phyloP scores from a whole-genome alignment of 2,113 vertebrate genomes.

The Progne subis region DNA sequence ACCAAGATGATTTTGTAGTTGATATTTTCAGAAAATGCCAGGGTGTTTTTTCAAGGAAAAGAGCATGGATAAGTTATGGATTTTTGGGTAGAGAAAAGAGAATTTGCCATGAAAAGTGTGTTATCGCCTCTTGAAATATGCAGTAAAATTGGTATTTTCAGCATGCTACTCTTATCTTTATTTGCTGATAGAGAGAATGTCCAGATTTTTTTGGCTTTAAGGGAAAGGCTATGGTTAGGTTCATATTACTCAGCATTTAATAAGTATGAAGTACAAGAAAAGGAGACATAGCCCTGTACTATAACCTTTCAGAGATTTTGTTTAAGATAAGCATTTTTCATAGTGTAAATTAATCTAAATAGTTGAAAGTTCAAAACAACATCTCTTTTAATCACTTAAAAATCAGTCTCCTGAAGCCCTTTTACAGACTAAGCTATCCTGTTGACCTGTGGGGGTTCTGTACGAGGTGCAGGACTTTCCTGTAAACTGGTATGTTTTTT shows the following conservation, averaged over 20 bases:
- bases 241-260: slow-evolving; percentile 61
- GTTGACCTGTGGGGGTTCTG: neutral
- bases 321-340: slow-evolving; percentile 5
- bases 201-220: slow-evolving; percentile 75
- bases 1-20: slow-evolving; percentile 32
- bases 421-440: neutral
- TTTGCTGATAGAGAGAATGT: slow-evolving; percentile 80
- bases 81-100: slow-evolving; percentile 58
- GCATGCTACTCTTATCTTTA: slow-evolving; percentile 82
- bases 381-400: neutral
- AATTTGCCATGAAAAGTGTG: slow-evolving; percentile 62
- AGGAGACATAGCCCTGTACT: neutral
- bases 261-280: neutral
- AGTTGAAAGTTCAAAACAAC: neutral
- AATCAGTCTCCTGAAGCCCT: neutral
- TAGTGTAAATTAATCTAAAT: neutral
- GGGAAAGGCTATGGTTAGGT: slow-evolving; percentile 50
- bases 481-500: neutral
- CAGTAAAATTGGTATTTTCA: slow-evolving; percentile 77
- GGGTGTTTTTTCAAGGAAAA: slow-evolving; percentile 17
- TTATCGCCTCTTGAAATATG: slow-evolving; percentile 73
- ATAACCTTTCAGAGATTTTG: neutral
- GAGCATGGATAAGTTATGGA: slow-evolving; percentile 7
- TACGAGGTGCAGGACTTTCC: neutral
- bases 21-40: slow-evolving; percentile 61